Evolutionary conservation across 2,797 vertebrate species (phyloP), one percentile per base, ranked within the genome.

Genomic region (Poecilia wingei): DNA sequence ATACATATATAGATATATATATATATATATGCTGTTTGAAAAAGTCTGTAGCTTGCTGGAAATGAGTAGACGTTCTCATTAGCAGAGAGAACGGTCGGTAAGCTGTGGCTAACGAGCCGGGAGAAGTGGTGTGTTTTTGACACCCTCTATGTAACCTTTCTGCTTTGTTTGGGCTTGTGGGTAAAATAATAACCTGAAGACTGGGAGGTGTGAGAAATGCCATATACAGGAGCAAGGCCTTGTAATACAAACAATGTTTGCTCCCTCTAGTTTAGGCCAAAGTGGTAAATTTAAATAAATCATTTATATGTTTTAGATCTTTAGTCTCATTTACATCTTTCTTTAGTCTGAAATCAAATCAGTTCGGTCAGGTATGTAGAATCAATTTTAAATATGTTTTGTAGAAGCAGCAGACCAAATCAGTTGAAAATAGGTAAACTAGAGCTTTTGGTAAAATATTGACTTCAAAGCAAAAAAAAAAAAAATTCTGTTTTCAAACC

Each of bases 41-140:
- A 53, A 71, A 72, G 41, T 61, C 53, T 55, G 46, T 6, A n/a
- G 76, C 47, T 79, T 45, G 57, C 71, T 49, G 28, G 36, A 76
- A 25, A 12, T 33, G 16, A 61, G 72, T 16, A 36, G 39, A 45
- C 3, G 16, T 53, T 76, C 41, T 86, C 74, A 79, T 84, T 78
- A 79, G 72, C 49, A 59, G 78, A 14, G 12, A 43, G 41, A 59
- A 16, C 57, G 72, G 78, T 72, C 71, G 61, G 53, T 10, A 55
- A 31, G 80, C 39, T 0, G 6, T 14, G 8, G 76, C 59, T 77
- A 79, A 84, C 70, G 31, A 86, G 81, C 76, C 18, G 25, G 16
- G 41, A 78, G 78, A 71, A 49, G 31, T 10, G 2, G 75, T 83
- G 80, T 79, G 12, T 72, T 66, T 81, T 75, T 75, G 16, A 79